phyloP scores from a whole-genome alignment of 2,888 invertebrate species.

The Acronicta leporina region DNA sequence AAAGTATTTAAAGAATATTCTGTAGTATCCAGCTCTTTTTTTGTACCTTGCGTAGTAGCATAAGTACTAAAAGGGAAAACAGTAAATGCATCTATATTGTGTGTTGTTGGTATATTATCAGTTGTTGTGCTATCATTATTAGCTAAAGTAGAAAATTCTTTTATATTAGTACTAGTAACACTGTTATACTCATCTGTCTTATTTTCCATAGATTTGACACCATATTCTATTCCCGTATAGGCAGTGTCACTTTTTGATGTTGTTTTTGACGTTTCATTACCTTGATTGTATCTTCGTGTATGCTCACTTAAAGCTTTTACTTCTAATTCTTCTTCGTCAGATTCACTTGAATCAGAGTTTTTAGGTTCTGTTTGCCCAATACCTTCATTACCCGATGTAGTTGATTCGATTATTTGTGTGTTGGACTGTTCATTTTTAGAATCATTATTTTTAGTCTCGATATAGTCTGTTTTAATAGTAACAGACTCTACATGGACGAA shows the following conservation, averaged over 20 bases:
- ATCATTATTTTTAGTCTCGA: background rate
- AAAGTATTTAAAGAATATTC: background rate
- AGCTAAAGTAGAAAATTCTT: background rate
- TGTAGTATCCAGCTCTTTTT: background rate
- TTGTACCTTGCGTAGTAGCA: background rate
- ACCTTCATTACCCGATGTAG: background rate
- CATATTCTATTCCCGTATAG: background rate
- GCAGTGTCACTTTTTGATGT: background rate
- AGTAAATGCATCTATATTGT: background rate
- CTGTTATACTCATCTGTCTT: background rate
- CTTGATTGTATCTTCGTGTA: conserved; percentile 11
- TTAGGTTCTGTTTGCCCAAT: background rate
- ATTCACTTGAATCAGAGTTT: conserved; percentile 9
- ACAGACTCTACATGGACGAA: background rate
- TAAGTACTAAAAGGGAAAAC: background rate
- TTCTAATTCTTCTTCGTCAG: conserved; percentile 42
- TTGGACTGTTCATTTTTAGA: background rate
- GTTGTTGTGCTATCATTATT: background rate
- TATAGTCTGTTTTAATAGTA: background rate
- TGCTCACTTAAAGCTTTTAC: conserved; percentile 23
- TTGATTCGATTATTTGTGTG: conserved; percentile 3
- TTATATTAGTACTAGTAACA: background rate
- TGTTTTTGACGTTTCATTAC: background rate
- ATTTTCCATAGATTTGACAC: background rate
- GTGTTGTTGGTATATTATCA: conserved; percentile 1